These are phyloP conservation scores for Sycobia sp. DNA, from an alignment of 1,140 invertebrate genomes.

Conservation along the genomic window DNA sequence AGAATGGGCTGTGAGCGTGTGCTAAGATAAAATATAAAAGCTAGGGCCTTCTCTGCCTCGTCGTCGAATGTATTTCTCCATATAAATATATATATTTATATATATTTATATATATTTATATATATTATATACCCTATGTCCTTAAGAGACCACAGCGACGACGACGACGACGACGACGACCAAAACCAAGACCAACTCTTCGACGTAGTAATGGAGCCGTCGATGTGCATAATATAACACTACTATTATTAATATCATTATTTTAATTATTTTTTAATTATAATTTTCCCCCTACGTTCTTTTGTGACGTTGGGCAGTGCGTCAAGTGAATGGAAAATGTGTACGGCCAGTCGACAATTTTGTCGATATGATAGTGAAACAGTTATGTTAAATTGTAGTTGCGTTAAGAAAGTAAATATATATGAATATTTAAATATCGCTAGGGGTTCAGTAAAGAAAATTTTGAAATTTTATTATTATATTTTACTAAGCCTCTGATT, in stretches of 20 bases:
- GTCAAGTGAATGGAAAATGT: conserved; percentile 6
- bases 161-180: conserved; percentile 6
- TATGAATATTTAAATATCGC: conserved; percentile 1
- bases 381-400: not conserved
- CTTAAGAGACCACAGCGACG: not conserved
- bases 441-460: not conserved
- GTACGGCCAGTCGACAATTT: not conserved
- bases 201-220: conserved; percentile 11
- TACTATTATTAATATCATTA: conserved; percentile 12
- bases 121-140: not conserved
- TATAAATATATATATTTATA: too few species aligned
- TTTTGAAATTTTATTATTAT: too few species aligned
- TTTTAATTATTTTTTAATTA: conserved; percentile 1
- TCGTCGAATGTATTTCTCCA: not conserved
- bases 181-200: too few species aligned
- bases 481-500: too few species aligned
- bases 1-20: conserved; percentile 29
- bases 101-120: too few species aligned
- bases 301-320: conserved; percentile 2
- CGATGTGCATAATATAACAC: conserved; percentile 13
- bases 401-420: too few species aligned
- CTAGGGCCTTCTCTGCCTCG: conserved; percentile 21
- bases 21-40: too few species aligned
- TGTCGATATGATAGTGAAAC: conserved; percentile 7
- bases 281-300: not conserved